Evolutionary conservation across 2,113 vertebrate species (phyloP).

Genomic region (Gymnorhina tibicen): DNA sequence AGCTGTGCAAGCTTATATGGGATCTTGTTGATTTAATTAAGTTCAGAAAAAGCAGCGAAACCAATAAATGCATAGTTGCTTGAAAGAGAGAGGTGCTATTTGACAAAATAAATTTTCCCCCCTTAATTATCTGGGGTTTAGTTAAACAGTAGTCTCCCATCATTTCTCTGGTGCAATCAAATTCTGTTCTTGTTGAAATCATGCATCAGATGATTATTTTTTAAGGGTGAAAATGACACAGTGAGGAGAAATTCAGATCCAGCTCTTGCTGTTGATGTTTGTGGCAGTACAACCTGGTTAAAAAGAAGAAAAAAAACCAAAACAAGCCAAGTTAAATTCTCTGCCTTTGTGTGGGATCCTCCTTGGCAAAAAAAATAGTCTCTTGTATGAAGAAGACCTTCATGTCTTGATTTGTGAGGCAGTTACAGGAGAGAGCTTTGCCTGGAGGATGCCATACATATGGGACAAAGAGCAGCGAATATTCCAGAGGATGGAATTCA

Average conservation of each 20-base stretch:
- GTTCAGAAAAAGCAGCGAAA: not conserved
- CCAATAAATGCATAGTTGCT: not conserved
- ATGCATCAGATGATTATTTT: not conserved
- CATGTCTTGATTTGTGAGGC: not conserved
- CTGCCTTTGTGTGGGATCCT: not conserved
- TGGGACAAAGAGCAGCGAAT: not conserved
- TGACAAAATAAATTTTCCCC: not conserved
- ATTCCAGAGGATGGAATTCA: not conserved
- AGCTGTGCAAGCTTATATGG: slow-evolving; percentile 36
- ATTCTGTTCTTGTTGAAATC: not conserved
- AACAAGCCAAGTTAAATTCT: not conserved
- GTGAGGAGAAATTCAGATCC: not conserved
- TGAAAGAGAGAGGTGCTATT: not conserved
- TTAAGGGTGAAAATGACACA: not conserved
- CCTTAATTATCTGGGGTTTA: not conserved
- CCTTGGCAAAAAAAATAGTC: not conserved
- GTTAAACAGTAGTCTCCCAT: not conserved
- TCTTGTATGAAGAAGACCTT: not conserved
- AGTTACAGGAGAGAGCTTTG: not conserved
- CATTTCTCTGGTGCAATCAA: not conserved
- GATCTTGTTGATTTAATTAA: not conserved
- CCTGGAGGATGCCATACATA: not conserved
- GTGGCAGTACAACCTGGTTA: not conserved
- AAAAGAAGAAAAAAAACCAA: not conserved
- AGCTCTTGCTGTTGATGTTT: not conserved